Evolutionary conservation across 1,140 invertebrate species (phyloP), one percentile per base, ranked within the genome.

Genomic region (Bombus sylvicola): DNA sequence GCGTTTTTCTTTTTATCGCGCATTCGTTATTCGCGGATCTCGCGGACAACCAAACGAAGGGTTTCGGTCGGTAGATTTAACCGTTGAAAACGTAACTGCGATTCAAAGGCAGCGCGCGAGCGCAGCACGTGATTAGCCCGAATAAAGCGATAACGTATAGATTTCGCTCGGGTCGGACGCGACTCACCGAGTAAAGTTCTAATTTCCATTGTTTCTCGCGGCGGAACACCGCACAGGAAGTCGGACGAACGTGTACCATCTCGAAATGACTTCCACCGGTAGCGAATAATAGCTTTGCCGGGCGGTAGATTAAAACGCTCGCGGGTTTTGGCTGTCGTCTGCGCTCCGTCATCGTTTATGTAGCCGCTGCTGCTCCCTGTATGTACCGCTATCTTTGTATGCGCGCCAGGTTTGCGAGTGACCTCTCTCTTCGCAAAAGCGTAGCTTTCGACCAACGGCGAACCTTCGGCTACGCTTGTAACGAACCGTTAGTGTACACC

Each of bases 281-380:
- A 81, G 79, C 79, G 88, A 83, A 72, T 89, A 89, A 90, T 90
- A 85, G 89, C 82, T 84, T 81, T 78, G 81, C 86, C 72, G 86
- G 59, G 43, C 69, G 85, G 89, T 90, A 90, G 85, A 90, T 90
- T 90, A 90, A 90, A 90, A 90, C 88, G 89, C 88, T 90, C 86
- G 76, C 88, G 86, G 88, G 84, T 89, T 89, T 83, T 82, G 87
- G 80, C 85, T 64, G 76, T 80, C 85, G 85, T 83, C 80, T 78
- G 47, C 71, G 87, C 76, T 89, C 47, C 85, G 85, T 87, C 89
- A 77, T 84, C 88, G 89, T 89, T 90, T 90, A 85, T 87, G 76
- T 62, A 73, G 82, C 86, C 77, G 69, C 13, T 25, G 41, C 59
- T 85, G 53, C 8, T 68, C 31, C 76, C 22, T 62, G 34, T 41